These are phyloP conservation scores for Pseudomyrmex dendroicus DNA, from an alignment of 1,140 invertebrate species.

Conservation along the genomic window DNA sequence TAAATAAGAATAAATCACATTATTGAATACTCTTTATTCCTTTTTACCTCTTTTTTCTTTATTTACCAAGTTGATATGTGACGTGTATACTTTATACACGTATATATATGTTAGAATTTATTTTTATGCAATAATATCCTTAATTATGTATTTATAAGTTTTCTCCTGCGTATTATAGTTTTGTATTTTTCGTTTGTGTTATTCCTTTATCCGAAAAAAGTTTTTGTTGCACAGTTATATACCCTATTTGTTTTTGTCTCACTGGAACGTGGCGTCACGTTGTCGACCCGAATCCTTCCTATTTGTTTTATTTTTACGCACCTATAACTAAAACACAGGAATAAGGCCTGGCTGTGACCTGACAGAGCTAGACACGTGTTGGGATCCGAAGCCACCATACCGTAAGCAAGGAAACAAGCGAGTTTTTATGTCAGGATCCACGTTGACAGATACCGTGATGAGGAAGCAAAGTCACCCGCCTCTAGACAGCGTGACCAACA, in stretches of 20 bases:
- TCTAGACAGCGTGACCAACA: constrained; percentile 85
- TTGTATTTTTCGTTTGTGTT: constrained; percentile 56
- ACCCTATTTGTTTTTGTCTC: constrained; percentile 38
- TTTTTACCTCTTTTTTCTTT: not conserved
- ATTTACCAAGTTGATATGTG: not conserved
- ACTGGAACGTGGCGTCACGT: constrained; percentile 45
- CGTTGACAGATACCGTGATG: constrained; percentile 68
- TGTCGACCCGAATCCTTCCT: constrained; percentile 70
- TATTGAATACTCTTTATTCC: not conserved
- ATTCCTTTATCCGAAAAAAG: constrained; percentile 23
- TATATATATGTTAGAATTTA: too few species aligned
- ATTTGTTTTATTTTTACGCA: constrained; percentile 82
- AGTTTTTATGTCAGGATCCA: constrained; percentile 79
- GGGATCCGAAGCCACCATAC: constrained; percentile 82
- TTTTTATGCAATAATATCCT: not conserved
- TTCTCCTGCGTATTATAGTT: constrained; percentile 43
- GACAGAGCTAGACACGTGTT: constrained; percentile 89
- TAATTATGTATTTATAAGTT: not conserved
- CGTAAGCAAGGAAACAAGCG: constrained; percentile 78
- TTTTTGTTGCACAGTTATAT: constrained; percentile 23
- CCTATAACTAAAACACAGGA: constrained; percentile 83
- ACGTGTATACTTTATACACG: not conserved
- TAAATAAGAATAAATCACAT: constrained; percentile 4
- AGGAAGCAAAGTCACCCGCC: constrained; percentile 83
- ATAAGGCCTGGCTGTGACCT: constrained; percentile 96